Conservation (phyloP, 2,888 invertebrate species). For the Mythimna ferrago region DNA sequence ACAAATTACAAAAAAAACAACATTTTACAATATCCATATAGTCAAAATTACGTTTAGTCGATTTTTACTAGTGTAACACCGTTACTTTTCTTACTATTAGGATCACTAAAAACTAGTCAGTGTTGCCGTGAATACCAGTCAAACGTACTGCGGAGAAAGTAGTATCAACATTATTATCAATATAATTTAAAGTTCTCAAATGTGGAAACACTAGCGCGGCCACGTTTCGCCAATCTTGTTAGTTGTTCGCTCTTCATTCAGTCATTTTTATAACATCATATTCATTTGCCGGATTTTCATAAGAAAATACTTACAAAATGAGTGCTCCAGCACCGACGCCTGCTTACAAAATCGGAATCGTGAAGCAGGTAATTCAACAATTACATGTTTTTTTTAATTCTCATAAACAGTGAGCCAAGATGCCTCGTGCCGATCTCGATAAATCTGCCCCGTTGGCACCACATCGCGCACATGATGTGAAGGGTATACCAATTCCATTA, state of each 20-base stretch:
- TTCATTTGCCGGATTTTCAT: conserved; percentile 72
- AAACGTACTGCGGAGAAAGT: conserved; percentile 57
- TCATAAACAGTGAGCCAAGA: conserved; percentile 62
- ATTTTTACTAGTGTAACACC: conserved; percentile 20
- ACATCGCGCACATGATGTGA: conserved; percentile 58
- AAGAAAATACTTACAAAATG: conserved; percentile 79
- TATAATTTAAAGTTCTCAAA: conserved; percentile 66
- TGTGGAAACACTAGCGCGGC: conserved; percentile 83
- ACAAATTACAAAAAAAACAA: not conserved
- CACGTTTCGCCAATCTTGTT: conserved; percentile 87
- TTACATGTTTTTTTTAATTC: conserved; percentile 62
- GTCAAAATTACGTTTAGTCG: conserved; percentile 35
- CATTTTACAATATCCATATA: too few species aligned
- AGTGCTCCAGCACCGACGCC: conserved; percentile 84
- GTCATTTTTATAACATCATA: conserved; percentile 71
- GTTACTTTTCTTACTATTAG: not conserved
- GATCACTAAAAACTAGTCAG: conserved; percentile 15
- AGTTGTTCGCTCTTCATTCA: conserved; percentile 79
- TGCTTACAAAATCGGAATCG: conserved; percentile 85
- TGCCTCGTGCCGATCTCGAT: conserved; percentile 83
- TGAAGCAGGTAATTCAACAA: conserved; percentile 86
- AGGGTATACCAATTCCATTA: conserved; percentile 16
- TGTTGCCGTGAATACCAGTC: conserved; percentile 54
- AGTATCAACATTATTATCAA: conserved; percentile 52
- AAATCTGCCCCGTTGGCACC: conserved; percentile 87